Evolutionary conservation across 2,113 vertebrate species (phyloP), one percentile per base, ranked within the genome.

Genomic region (Vulpes lagopus): DNA sequence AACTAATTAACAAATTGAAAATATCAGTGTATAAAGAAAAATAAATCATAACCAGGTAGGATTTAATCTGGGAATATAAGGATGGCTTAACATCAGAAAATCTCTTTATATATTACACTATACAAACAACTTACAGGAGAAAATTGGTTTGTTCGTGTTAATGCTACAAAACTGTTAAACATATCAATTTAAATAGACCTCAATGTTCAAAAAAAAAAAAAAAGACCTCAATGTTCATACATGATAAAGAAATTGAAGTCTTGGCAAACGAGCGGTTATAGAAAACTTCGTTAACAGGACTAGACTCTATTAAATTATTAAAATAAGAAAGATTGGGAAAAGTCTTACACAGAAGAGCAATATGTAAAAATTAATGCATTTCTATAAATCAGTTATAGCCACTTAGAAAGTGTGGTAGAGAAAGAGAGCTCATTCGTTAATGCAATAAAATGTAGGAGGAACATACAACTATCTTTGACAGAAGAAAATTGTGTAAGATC

Each of bases 271-370:
- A 79, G 55, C 22, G 57, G 71, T 38, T 71, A 3, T 49, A 92
- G 71, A 81, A 32, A 82, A 87, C 32, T 71, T 86, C 5, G 8
- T 67, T 92, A 73, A 78, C 11, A 71, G 30, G 60, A 15, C 12
- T 43, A 74, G 38, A 95, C 35, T 35, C 38, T 19, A 83, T 73
- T 55, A 65, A 49, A 53, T 80, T 91, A 67, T 78, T 55, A 95
- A 69, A 71, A 96, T 88, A 88, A 95, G 22, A 81, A 82, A 87
- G 11, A 71, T 51, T 9, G 10, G 20, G 35, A 55, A 96, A 86
- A 6, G 25, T 74, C 16, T 17, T 64, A 78, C 35, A 85, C 19
- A 51, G 49, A 85, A 95, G 27, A 83, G 43, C 32, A 86, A 81
- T 22, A 60, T 62, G 51, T 91, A 92, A 89, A 94, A 91, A 38